These are phyloP conservation scores for Phenganax subtilis DNA, from an alignment of 92 coral and sea anemone species.

Conservation along the genomic window DNA sequence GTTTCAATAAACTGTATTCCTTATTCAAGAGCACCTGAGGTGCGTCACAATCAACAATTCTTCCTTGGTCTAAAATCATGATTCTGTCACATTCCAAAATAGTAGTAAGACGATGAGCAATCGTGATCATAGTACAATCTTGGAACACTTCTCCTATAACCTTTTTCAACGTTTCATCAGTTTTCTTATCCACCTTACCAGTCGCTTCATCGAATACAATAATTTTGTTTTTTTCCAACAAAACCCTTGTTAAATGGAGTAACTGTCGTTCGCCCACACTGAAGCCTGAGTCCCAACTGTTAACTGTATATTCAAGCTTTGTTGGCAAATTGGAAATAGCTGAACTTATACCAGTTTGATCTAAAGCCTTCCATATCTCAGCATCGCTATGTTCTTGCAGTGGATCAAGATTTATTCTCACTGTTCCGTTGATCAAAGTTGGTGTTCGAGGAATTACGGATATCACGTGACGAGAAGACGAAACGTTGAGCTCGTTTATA, in stretches of 20 bases:
- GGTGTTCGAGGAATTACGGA: slow-evolving; percentile 1
- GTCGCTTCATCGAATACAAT: slow-evolving; percentile 11
- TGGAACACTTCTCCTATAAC: too few relatives aligned
- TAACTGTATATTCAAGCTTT: neutral
- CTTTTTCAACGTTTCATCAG: too few relatives aligned
- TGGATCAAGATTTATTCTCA: slow-evolving; percentile 3
- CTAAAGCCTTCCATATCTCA: slow-evolving; percentile 15
- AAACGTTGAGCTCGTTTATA: too few relatives aligned
- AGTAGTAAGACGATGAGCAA: slow-evolving; percentile 10
- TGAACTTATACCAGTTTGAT: neutral
- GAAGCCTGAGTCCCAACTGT: neutral
- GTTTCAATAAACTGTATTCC: neutral
- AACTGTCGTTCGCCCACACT: slow-evolving; percentile 10
- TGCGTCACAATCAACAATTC: neutral
- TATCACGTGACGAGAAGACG: neutral
- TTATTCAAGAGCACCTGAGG: neutral
- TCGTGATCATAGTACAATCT: neutral
- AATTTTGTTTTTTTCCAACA: neutral
- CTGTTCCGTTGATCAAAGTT: neutral
- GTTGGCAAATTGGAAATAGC: neutral
- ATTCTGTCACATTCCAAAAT: slow-evolving; percentile 11
- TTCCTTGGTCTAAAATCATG: neutral
- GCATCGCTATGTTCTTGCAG: neutral
- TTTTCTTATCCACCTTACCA: slow-evolving; percentile 1
- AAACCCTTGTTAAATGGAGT: neutral